Conservation (phyloP, 1,140 invertebrate genomes). For the Parapsyche elsis region DNA sequence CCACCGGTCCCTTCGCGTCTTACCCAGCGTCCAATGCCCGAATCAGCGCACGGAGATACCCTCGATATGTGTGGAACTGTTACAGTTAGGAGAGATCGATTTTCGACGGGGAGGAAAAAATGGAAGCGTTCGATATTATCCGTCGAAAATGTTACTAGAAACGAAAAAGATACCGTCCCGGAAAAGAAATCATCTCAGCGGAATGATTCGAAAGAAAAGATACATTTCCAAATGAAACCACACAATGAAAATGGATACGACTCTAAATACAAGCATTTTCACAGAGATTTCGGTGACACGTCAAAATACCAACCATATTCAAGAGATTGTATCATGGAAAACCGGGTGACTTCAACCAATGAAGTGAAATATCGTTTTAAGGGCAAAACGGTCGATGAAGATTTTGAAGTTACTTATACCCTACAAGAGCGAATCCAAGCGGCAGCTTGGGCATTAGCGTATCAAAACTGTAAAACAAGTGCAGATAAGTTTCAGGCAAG, state of each 20-base stretch:
- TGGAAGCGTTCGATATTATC: constrained; percentile 22
- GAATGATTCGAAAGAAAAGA: neutral
- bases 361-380: constrained; percentile 62
- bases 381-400: constrained; percentile 59
- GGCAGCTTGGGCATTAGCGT: constrained; percentile 64
- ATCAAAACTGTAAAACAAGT: constrained; percentile 64
- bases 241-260: neutral
- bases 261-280: constrained; percentile 29
- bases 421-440: constrained; percentile 63
- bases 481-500: constrained; percentile 63
- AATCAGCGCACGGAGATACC: neutral
- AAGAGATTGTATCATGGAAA: constrained; percentile 61
- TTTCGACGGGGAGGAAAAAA: neutral
- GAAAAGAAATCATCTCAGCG: neutral
- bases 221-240: neutral
- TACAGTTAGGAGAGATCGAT: neutral
- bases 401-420: constrained; percentile 64
- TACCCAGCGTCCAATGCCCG: neutral
- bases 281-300: neutral
- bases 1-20: constrained; percentile 8
- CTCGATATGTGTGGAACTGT: neutral
- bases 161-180: neutral
- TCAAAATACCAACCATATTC: neutral
- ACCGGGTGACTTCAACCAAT: constrained; percentile 62
- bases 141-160: neutral